Base-by-base conservation (phyloP, 2,888 invertebrate species). In the Noctua comes region DNA sequence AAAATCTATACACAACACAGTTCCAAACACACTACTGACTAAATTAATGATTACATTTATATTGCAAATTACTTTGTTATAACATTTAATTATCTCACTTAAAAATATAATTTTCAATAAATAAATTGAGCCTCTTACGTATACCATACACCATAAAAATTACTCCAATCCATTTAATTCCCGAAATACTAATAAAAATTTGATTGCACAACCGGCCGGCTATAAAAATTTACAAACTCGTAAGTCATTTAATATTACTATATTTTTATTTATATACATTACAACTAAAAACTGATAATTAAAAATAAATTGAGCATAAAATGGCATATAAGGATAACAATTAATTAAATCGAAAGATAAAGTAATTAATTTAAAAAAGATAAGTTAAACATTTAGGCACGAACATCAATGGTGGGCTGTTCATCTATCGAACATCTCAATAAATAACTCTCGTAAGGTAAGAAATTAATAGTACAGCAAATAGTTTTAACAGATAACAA, bases 181-280 rank as follows among this genome's bases (percentile, higher is more conserved):
- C 80, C 87, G 82, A 91, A 91, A 91, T 83, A 90, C 90, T 90
- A 91, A 90, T 90, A 90, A 91, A 91, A 88, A 84, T 92, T 94
- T 92, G 90, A 97, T 97, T 97, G 96, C 96, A 97, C 96, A 94
- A 95, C 96, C 96, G 96, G 96, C 96, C 96, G 94, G 93, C 91
- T 88, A 91, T 90, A 91, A 92, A 79, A 91, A 91, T 93, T 88
- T 93, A 94, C 94, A 94, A 91, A 91, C 78, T 88, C 86, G 86
- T 90, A 89, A 88, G 84, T 86, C 84, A 72, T 54, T 46, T 79
- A 80, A 48, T 80, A 87, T 46, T 43, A 66, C 36, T 78, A 69
- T 85, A 84, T 83, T 72, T 85, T 89, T 92, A 93, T 92, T 77
- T 85, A 80, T 83, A 91, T 91, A 93, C 92, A 93, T 89, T 89